A percentile compares a stretch with the other conserved stretches of the same genome.
Evolutionary conservation across 2,113 vertebrate genomes (phyloP).

Genomic region (Phrynocephalus versicolor): DNA sequence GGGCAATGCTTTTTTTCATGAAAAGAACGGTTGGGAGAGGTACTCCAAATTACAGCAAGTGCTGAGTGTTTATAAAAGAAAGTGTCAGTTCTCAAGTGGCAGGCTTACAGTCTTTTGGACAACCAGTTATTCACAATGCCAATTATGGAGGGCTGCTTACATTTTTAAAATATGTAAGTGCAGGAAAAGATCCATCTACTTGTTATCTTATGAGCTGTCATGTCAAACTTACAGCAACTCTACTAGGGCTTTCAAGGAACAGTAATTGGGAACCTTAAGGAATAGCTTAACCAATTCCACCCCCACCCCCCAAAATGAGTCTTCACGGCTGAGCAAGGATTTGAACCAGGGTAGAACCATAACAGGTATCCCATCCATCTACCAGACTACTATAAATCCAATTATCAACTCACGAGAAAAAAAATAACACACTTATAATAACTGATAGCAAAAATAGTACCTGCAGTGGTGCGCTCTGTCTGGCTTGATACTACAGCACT

Average conservation of each 20-base stretch:
- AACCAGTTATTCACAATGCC: background rate
- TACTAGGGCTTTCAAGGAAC: no score
- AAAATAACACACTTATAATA: background rate
- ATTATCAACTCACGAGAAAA: background rate
- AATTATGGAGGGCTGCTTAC: background rate
- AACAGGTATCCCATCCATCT: no score
- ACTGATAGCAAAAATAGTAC: conserved; percentile 66
- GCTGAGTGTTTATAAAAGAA: no score
- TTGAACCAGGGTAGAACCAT: no score
- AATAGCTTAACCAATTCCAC: no score
- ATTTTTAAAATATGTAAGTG: background rate
- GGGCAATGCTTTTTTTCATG: background rate
- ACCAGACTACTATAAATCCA: no score
- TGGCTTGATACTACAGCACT: conserved; percentile 98
- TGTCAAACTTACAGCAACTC: no score
- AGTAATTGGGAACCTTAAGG: no score
- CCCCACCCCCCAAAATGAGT: no score
- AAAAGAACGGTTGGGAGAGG: background rate
- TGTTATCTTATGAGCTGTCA: background rate
- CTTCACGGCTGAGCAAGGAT: no score
- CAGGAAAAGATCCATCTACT: background rate
- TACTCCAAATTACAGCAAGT: background rate
- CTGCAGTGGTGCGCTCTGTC: conserved; percentile 99
- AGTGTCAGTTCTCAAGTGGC: background rate
- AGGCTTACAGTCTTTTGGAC: background rate